phyloP scores from a whole-genome alignment of 2,113 vertebrate species.

The Chloebia gouldiae region DNA sequence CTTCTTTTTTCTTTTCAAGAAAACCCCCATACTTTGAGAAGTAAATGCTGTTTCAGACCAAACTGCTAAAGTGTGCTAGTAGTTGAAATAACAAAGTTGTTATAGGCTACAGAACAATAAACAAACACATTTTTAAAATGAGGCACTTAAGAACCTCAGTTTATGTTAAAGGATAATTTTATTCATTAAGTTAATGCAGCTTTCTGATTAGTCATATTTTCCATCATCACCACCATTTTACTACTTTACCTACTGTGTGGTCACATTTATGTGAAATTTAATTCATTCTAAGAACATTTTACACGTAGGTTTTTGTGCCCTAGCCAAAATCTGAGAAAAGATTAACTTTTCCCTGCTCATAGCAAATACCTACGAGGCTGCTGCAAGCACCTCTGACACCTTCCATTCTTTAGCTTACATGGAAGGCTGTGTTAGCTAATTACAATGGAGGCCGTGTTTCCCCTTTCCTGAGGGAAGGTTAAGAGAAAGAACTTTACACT shows the following conservation, averaged over 20 bases:
- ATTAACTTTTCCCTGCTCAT: conserved; percentile 12
- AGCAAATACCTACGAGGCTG: not conserved
- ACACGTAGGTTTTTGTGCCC: not conserved
- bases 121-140: not conserved
- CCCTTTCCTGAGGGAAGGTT: conserved; percentile 44
- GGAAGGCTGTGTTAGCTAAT: conserved; percentile 1
- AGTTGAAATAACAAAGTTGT: not conserved
- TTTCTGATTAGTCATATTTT: conserved; percentile 41
- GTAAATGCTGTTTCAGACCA: not conserved
- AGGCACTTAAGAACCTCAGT: not conserved
- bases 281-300: conserved; percentile 1
- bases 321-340: conserved; percentile 19
- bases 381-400: not conserved
- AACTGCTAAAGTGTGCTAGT: not conserved
- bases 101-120: not conserved
- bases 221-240: not conserved
- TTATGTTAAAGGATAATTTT: not conserved
- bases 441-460: not conserved
- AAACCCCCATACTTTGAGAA: not conserved
- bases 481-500: conserved; percentile 2
- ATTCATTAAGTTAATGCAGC: not conserved
- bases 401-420: not conserved
- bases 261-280: not conserved
- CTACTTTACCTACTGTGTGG: not conserved
- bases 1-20: not conserved